These are phyloP conservation scores for Tupaia tana DNA, from an alignment of 2,113 vertebrate genomes.

Conservation along the genomic window DNA sequence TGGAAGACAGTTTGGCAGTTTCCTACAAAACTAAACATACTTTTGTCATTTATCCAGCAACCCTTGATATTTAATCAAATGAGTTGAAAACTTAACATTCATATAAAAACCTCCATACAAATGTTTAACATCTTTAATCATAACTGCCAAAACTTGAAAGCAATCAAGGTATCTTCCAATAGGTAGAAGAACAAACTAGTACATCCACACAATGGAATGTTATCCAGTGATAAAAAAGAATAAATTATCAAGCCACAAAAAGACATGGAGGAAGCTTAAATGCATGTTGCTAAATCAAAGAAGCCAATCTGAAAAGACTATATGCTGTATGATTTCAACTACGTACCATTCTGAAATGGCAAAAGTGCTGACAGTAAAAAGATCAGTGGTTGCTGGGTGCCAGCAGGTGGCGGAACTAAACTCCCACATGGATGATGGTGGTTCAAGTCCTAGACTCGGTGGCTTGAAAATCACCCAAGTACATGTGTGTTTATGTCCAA, in stretches of 20 bases:
- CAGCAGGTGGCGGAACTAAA: no score
- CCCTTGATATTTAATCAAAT: neutral
- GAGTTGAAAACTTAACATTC: neutral
- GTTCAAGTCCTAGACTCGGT: no score
- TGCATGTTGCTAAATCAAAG: neutral
- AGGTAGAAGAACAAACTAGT: neutral
- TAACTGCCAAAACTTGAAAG: neutral
- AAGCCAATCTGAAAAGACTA: neutral
- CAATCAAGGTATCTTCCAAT: neutral
- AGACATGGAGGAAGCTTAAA: neutral
- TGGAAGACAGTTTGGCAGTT: neutral
- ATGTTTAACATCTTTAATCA: neutral
- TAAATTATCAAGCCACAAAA: neutral
- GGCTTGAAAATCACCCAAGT: no score
- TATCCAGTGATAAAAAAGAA: neutral
- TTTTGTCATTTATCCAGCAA: neutral
- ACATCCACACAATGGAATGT: neutral
- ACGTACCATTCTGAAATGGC: neutral
- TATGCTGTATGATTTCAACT: neutral
- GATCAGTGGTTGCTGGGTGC: neutral
- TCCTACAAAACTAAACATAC: neutral
- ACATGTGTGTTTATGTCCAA: no score
- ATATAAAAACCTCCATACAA: neutral
- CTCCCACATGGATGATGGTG: no score
- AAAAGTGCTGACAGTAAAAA: neutral